phyloP scores from a whole-genome alignment of 2,888 invertebrate genomes.

The Apodemia hepburni region DNA sequence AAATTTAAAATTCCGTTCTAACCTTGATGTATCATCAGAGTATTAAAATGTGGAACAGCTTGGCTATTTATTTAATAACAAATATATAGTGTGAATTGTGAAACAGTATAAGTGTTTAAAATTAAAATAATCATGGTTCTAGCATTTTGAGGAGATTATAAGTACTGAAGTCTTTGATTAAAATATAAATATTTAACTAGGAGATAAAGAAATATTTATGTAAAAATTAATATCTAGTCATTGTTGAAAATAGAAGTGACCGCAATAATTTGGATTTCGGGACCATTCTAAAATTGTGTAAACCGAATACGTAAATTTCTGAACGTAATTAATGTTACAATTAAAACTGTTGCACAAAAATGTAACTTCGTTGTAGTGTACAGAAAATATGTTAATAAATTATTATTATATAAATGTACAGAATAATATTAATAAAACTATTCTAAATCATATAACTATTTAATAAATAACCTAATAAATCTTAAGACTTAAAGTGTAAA shows the following conservation, averaged over 20 bases:
- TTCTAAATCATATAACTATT: constrained; percentile 1
- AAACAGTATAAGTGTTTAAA: too few relatives aligned
- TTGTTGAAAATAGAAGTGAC: background rate
- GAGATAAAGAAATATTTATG: background rate
- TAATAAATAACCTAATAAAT: background rate
- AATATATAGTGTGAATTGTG: too few relatives aligned
- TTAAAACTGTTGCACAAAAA: constrained; percentile 8
- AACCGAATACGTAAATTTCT: constrained; percentile 4
- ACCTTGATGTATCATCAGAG: too few relatives aligned
- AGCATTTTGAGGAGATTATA: background rate
- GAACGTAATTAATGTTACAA: background rate
- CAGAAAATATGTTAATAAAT: background rate
- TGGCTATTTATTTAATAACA: too few relatives aligned
- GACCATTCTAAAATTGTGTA: constrained; percentile 16
- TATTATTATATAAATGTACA: constrained; percentile 10
- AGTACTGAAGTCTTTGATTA: too few relatives aligned
- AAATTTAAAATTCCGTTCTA: too few relatives aligned
- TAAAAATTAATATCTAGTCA: constrained; percentile 1
- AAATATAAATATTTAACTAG: too few relatives aligned
- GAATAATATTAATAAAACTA: background rate
- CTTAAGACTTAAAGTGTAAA: background rate
- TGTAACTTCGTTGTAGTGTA: background rate
- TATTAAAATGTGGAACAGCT: too few relatives aligned
- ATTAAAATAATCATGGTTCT: background rate
- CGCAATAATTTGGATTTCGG: constrained; percentile 19